Evolutionary conservation across 2,113 vertebrate species (phyloP).

Genomic region (Proteles cristata): DNA sequence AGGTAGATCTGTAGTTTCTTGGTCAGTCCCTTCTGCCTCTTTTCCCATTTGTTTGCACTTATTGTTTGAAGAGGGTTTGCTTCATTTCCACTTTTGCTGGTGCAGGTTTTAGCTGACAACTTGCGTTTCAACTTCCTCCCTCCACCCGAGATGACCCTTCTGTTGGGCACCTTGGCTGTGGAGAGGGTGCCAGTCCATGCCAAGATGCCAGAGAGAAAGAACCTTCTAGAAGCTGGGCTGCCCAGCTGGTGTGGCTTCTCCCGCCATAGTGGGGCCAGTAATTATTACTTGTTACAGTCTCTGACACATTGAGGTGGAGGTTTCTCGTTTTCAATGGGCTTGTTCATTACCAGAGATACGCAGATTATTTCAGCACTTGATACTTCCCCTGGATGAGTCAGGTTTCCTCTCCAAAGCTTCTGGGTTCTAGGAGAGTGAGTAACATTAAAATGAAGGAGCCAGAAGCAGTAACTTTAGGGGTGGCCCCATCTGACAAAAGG

Average conservation of each 20-base stretch:
- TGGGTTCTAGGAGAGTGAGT: not conserved
- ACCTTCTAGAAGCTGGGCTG: not conserved
- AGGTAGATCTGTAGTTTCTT: not conserved
- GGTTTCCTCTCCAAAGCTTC: not conserved
- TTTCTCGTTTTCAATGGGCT: not conserved
- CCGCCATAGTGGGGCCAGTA: fast-evolving
- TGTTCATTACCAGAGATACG: not conserved
- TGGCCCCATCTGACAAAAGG: not conserved
- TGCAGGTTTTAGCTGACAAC: not conserved
- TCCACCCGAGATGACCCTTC: fast-evolving
- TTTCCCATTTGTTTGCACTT: not conserved
- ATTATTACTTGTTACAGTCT: not conserved
- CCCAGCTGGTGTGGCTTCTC: not conserved
- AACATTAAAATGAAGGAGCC: not conserved
- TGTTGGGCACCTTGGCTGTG: not conserved
- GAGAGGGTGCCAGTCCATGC: not conserved
- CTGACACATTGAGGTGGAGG: not conserved
- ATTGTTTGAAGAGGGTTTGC: not conserved
- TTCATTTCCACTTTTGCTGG: not conserved
- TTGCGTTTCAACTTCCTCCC: too few relatives aligned
- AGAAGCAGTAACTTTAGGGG: fast-evolving
- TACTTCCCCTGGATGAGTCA: not conserved
- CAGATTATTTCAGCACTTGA: not conserved
- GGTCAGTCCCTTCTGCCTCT: not conserved
- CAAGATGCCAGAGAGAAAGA: not conserved